Conservation (phyloP, 2,113 vertebrate species). For the Pollimyrus isidori region DNA sequence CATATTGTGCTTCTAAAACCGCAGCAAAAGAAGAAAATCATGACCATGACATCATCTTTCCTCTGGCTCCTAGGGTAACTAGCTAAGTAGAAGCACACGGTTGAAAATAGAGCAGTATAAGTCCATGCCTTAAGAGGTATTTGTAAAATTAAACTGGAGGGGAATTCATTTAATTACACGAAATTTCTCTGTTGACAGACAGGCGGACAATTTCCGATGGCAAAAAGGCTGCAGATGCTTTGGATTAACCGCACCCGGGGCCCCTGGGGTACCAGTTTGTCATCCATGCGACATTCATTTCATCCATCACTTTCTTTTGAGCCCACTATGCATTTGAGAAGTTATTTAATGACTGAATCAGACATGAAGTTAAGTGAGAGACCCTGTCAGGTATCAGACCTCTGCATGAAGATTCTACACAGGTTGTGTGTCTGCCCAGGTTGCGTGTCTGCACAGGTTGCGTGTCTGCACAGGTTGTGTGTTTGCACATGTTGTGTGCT, state of each 20-base stretch:
- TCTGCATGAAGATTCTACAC: neutral
- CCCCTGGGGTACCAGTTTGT: slow-evolving; percentile 14
- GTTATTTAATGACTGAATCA: neutral
- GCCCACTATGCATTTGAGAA: neutral
- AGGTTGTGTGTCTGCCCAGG: neutral
- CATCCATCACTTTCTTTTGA: slow-evolving; percentile 5
- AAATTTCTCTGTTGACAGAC: slow-evolving; percentile 28
- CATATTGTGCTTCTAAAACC: slow-evolving; percentile 25
- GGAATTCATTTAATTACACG: slow-evolving; percentile 13
- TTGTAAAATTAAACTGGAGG: slow-evolving; percentile 9
- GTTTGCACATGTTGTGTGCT: neutral
- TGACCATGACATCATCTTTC: slow-evolving; percentile 32
- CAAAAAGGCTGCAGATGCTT: slow-evolving; percentile 25
- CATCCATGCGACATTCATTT: slow-evolving; percentile 20
- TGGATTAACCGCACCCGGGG: slow-evolving; percentile 15
- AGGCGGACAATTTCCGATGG: slow-evolving; percentile 23
- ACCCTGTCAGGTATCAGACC: neutral
- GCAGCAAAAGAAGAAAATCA: slow-evolving; percentile 17
- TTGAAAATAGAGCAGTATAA: slow-evolving; percentile 3
- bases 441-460: neutral
- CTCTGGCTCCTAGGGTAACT: slow-evolving; percentile 20
- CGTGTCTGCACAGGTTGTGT: neutral
- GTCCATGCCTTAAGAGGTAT: slow-evolving; percentile 12
- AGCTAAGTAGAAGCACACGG: slow-evolving; percentile 6
- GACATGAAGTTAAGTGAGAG: no score